Percentiles rank a stretch among this genome's conserved stretches.
phyloP scores from a whole-genome alignment of 1,140 invertebrate species.

The Macrotrachela quadricornifera region DNA sequence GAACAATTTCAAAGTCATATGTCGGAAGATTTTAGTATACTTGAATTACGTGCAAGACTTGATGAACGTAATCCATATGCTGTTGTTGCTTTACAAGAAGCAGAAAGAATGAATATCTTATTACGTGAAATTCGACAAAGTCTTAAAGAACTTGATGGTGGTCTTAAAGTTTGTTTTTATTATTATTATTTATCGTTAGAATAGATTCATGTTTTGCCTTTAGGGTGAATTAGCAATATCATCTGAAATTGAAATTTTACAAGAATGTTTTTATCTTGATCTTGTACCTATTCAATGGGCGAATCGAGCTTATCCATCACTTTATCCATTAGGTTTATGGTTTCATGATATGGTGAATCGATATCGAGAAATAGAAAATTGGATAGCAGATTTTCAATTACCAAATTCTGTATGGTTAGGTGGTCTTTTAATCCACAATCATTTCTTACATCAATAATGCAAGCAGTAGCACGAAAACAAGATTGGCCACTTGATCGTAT shows the following conservation, averaged over 20 bases:
- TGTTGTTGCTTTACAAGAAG: conserved; percentile 86
- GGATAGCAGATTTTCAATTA: conserved; percentile 34
- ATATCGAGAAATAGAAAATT: conserved; percentile 68
- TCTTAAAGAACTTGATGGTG: conserved; percentile 68
- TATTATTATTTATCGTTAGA: too few species aligned
- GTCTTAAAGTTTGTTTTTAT: too few species aligned
- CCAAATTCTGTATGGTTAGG: conserved; percentile 61
- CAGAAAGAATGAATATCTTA: conserved; percentile 77
- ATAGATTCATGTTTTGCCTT: too few species aligned
- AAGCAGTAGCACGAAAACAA: conserved; percentile 70
- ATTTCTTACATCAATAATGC: conserved; percentile 84
- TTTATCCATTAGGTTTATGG: conserved; percentile 64
- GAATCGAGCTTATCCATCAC: conserved; percentile 66
- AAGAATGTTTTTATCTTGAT: conserved; percentile 71
- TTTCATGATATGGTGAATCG: conserved; percentile 67
- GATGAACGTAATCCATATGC: conserved; percentile 85
- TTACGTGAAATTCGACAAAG: conserved; percentile 69
- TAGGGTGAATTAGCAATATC: conserved; percentile 87
- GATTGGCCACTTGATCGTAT: conserved; percentile 86
- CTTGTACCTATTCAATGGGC: conserved; percentile 65
- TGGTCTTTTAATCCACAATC: conserved; percentile 88
- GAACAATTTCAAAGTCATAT: conserved; percentile 87
- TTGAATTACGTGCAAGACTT: conserved; percentile 69
- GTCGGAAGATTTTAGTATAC: too few species aligned
- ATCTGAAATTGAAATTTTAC: conserved; percentile 76